Evolutionary conservation across 2,797 vertebrate species (phyloP).

Genomic region (Sebastiscus albofasciatus): DNA sequence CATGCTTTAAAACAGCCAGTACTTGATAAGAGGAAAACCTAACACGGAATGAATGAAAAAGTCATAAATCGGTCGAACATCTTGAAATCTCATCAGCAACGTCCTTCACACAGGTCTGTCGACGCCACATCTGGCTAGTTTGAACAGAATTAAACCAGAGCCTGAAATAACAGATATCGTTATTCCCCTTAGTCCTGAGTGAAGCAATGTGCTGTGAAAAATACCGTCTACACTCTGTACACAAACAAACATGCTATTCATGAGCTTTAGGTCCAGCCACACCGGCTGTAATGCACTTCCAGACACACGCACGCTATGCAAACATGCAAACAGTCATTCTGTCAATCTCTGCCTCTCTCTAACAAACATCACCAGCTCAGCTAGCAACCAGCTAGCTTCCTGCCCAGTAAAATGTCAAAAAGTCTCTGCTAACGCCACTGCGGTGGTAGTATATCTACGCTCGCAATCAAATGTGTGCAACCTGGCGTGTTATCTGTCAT

Average conservation of each 20-base stretch:
- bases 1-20: slow-evolving; percentile 38
- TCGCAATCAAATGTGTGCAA: slow-evolving; percentile 12
- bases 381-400: slow-evolving; percentile 17
- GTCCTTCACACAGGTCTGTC: slow-evolving; percentile 28
- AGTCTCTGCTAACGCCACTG: background rate
- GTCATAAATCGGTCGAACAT: slow-evolving; percentile 47
- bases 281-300: slow-evolving; percentile 27
- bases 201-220: slow-evolving; percentile 46
- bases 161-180: slow-evolving; percentile 72
- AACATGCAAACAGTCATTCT: slow-evolving; percentile 32
- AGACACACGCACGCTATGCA: slow-evolving; percentile 15
- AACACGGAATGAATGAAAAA: slow-evolving; percentile 57
- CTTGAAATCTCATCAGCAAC: slow-evolving; percentile 50
- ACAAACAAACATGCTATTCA: slow-evolving; percentile 75
- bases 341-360: slow-evolving; percentile 13
- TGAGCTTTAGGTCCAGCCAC: slow-evolving; percentile 44
- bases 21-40: slow-evolving; percentile 33
- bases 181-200: slow-evolving; percentile 55
- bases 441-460: background rate
- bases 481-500: slow-evolving; percentile 21
- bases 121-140: slow-evolving; percentile 15
- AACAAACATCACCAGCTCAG: slow-evolving; percentile 7
- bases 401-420: slow-evolving; percentile 8
- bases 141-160: slow-evolving; percentile 29
- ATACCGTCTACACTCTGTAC: slow-evolving; percentile 19